Conservation (phyloP, 1,140 invertebrate genomes). For the Nebria ingens region DNA sequence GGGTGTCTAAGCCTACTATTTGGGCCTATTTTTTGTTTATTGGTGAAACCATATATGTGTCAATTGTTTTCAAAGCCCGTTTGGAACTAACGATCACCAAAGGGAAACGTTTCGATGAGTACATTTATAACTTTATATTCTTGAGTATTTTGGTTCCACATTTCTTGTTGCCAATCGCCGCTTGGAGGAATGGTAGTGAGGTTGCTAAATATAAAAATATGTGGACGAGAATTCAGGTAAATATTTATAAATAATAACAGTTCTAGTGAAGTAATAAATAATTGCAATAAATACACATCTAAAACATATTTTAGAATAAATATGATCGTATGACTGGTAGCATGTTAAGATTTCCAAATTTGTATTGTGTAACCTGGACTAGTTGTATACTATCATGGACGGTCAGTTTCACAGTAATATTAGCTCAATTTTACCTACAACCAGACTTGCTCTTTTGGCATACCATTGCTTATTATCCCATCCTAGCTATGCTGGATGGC, state of each 20-base stretch:
- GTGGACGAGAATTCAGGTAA: conserved; percentile 58
- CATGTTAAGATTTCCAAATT: conserved; percentile 48
- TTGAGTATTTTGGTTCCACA: conserved; percentile 57
- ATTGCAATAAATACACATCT: neutral
- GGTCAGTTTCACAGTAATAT: conserved; percentile 46
- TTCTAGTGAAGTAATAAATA: neutral
- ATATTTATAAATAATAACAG: conserved; percentile 6
- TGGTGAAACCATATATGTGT: conserved; percentile 30
- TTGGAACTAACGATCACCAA: conserved; percentile 31
- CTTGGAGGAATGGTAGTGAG: conserved; percentile 52
- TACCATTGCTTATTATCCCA: conserved; percentile 56
- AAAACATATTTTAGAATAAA: conserved; percentile 37
- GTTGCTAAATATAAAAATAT: conserved; percentile 61
- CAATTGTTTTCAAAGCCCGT: conserved; percentile 30
- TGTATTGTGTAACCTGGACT: conserved; percentile 46
- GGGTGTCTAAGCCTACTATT: conserved; percentile 28
- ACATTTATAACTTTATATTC: conserved; percentile 59
- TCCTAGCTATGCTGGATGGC: conserved; percentile 56
- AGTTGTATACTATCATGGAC: conserved; percentile 51
- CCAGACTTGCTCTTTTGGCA: conserved; percentile 56
- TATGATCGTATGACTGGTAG: conserved; percentile 52
- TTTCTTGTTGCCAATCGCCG: conserved; percentile 53
- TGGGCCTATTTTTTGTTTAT: conserved; percentile 29
- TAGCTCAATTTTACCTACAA: conserved; percentile 54
- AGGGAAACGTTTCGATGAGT: conserved; percentile 55